A percentile compares a stretch with the other conserved stretches of the same genome.
phyloP scores from a whole-genome alignment of 2,113 vertebrate genomes.

The Clinocottus analis region DNA sequence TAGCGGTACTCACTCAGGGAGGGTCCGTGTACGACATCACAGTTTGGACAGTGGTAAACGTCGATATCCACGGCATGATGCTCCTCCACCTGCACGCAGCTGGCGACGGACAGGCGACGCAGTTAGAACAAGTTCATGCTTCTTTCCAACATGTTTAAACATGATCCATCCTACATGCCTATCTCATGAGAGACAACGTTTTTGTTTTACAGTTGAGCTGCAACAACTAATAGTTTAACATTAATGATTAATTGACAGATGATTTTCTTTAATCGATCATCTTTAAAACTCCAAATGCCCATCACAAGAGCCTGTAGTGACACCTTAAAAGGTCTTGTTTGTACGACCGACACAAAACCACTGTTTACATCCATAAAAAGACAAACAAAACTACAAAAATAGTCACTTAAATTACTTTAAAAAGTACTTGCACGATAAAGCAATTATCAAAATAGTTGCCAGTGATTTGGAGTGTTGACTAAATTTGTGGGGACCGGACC shows the following conservation, averaged over 20 bases:
- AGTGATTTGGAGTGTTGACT: not conserved
- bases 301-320: not conserved
- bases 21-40: constrained; percentile 90
- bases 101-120: constrained; percentile 69
- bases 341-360: not conserved
- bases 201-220: not conserved
- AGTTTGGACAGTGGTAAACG: constrained; percentile 98
- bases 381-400: too few relatives aligned
- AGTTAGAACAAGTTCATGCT: constrained; percentile 5
- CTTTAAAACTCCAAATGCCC: not conserved
- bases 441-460: not conserved
- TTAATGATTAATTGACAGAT: not conserved
- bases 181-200: not conserved
- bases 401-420: too few relatives aligned
- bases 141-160: not conserved
- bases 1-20: constrained; percentile 91
- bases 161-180: not conserved
- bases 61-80: constrained; percentile 98
- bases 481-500: not conserved
- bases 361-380: too few relatives aligned
- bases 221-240: not conserved
- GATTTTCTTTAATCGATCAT: not conserved
- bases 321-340: not conserved
- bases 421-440: not conserved
- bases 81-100: constrained; percentile 97